Evolutionary conservation across 2,888 invertebrate species (phyloP).

Genomic region (Noctua pronuba): DNA sequence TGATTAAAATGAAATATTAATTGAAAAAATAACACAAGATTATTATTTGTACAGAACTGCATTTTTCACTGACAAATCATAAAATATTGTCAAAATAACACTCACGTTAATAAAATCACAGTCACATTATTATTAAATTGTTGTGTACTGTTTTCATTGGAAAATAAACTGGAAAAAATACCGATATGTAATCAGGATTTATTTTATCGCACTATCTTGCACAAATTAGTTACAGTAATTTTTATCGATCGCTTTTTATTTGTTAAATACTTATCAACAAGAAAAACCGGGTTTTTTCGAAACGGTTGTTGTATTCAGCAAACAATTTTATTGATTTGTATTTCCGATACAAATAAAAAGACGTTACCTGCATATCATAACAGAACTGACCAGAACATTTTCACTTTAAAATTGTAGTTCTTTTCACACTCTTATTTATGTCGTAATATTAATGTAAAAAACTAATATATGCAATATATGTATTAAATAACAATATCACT

Average conservation of each 20-base stretch:
- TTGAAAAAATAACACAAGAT: constrained; percentile 37
- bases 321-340: neutral
- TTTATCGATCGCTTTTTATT: constrained; percentile 46
- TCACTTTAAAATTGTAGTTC: constrained; percentile 12
- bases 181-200: constrained; percentile 47
- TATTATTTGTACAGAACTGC: constrained; percentile 51
- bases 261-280: constrained; percentile 20
- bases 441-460: neutral
- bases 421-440: neutral
- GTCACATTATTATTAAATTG: neutral
- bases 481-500: constrained; percentile 39
- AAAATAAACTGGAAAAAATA: constrained; percentile 19
- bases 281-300: constrained; percentile 6
- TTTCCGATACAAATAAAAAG: neutral
- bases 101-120: constrained; percentile 15
- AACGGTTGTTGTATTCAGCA: neutral
- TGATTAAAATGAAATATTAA: constrained; percentile 47
- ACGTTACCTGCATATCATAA: constrained; percentile 11
- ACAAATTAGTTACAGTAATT: constrained; percentile 42
- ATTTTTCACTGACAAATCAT: constrained; percentile 23
- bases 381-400: constrained; percentile 11
- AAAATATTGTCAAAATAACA: neutral
- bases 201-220: constrained; percentile 53
- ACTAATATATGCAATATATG: too few species aligned
- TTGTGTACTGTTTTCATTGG: constrained; percentile 24